These are phyloP conservation scores for Epizoanthus ramosus DNA, from an alignment of 92 coral and sea anemone genomes.

Conservation along the genomic window DNA sequence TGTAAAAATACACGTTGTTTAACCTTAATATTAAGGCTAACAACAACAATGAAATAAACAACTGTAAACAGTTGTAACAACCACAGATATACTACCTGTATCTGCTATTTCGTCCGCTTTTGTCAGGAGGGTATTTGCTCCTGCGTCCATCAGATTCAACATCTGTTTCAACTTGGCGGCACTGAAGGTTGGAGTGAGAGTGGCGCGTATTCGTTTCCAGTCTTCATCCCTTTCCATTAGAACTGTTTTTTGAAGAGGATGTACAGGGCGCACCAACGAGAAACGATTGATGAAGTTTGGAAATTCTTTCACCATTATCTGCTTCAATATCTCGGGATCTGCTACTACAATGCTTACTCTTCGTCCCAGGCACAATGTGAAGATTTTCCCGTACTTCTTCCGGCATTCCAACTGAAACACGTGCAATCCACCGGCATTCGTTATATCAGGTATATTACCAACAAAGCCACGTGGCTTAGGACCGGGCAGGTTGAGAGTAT, in stretches of 20 bases:
- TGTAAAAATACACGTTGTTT: too few relatives aligned
- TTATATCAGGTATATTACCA: conserved; percentile 68
- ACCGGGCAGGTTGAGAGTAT: conserved; percentile 63
- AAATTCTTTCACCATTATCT: conserved; percentile 77
- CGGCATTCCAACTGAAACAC: conserved; percentile 54
- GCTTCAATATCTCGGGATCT: conserved; percentile 72
- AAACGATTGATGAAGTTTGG: conserved; percentile 68
- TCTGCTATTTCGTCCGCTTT: conserved; percentile 65
- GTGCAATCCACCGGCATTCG: conserved; percentile 66
- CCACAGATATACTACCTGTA: conserved; percentile 47
- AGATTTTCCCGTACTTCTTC: conserved; percentile 76
- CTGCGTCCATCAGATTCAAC: conserved; percentile 60
- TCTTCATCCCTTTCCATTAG: conserved; percentile 48
- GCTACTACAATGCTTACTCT: conserved; percentile 57
- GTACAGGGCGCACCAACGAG: not conserved
- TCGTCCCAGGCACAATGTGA: conserved; percentile 59
- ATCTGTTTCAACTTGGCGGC: conserved; percentile 66
- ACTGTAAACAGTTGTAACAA: too few relatives aligned
- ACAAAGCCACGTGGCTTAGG: conserved; percentile 66
- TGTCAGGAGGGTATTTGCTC: conserved; percentile 55
- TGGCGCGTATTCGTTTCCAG: conserved; percentile 75
- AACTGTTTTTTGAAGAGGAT: conserved; percentile 39
- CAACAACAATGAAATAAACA: too few relatives aligned
- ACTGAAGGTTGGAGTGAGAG: conserved; percentile 71
- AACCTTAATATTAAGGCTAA: too few relatives aligned